These are phyloP conservation scores for Martes martes DNA, from an alignment of 2,113 vertebrate genomes.

Conservation along the genomic window DNA sequence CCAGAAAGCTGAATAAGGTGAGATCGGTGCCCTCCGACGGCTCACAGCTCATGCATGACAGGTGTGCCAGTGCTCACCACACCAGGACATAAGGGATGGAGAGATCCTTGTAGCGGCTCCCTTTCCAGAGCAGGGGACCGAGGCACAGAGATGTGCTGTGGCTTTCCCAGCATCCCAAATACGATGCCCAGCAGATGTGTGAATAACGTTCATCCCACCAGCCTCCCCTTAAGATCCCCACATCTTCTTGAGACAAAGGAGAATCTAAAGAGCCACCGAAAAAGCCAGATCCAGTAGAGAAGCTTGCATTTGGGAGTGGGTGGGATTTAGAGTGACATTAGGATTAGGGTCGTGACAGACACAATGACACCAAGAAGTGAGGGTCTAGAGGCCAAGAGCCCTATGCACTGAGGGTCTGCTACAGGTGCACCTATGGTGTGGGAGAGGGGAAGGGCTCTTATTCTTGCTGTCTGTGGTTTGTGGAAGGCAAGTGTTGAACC, in stretches of 20 bases:
- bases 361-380: not conserved
- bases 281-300: not conserved
- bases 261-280: not conserved
- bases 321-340: not conserved
- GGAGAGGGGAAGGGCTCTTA: not conserved
- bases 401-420: not conserved
- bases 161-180: not conserved
- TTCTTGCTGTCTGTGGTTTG: not conserved
- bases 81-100: not conserved
- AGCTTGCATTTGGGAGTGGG: too few species aligned
- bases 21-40: accelerated
- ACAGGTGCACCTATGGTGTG: too few species aligned
- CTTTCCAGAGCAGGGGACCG: not conserved
- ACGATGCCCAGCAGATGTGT: not conserved
- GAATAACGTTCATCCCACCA: not conserved
- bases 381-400: not conserved
- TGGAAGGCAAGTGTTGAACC: not conserved
- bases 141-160: not conserved
- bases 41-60: not conserved
- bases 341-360: not conserved
- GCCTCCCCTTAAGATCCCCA: not conserved
- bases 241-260: not conserved
- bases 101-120: not conserved
- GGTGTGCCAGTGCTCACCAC: too few species aligned
- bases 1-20: not conserved